phyloP scores from a whole-genome alignment of 2,888 invertebrate species.

The Lasius platythorax region DNA sequence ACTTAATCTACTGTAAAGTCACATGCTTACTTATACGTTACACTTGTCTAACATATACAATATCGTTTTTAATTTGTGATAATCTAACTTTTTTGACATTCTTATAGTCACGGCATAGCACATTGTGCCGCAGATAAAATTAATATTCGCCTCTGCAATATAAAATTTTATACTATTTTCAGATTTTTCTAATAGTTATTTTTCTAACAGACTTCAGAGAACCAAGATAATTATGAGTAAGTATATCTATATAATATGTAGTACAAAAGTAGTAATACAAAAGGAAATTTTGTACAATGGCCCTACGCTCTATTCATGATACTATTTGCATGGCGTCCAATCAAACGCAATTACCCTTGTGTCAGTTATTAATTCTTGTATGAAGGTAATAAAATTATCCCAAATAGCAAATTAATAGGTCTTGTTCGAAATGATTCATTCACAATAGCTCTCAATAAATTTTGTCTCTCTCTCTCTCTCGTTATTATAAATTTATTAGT shows the following conservation, averaged over 20 bases:
- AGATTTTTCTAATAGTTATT: background rate
- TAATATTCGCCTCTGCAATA: background rate
- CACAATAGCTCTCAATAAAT: background rate
- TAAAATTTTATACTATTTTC: background rate
- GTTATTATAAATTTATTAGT: background rate
- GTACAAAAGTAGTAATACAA: background rate
- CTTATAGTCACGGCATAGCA: background rate
- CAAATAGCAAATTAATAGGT: background rate
- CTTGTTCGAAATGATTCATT: constrained; percentile 5
- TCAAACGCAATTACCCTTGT: constrained; percentile 7
- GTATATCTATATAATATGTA: background rate
- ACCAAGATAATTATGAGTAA: background rate
- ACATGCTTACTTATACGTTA: background rate
- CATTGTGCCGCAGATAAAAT: background rate
- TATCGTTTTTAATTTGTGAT: constrained; percentile 18
- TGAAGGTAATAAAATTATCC: constrained; percentile 21
- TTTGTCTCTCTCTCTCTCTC: background rate
- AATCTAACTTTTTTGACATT: constrained; percentile 16
- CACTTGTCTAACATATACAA: background rate
- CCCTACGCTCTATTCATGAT: background rate
- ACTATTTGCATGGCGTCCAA: constrained; percentile 6
- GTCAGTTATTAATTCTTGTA: background rate
- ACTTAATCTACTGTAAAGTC: background rate
- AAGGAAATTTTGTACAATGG: constrained; percentile 18
- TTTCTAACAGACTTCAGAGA: background rate